Base-by-base conservation (phyloP, 2,113 vertebrate species). In the Colius striatus region DNA sequence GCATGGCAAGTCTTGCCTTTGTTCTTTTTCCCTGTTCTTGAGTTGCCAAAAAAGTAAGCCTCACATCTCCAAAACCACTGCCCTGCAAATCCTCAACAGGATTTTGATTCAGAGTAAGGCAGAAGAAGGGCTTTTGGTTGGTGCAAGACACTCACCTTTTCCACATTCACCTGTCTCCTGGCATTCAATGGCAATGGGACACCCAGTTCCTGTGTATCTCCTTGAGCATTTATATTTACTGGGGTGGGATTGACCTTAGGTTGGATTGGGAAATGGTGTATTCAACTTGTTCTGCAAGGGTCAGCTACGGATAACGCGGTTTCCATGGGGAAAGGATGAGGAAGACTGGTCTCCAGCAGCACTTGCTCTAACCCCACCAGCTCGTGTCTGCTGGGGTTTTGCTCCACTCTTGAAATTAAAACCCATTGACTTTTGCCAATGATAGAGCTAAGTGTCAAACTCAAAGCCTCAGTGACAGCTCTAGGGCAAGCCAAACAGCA, bases 1-100 rank as follows among this genome's bases (percentile, higher is more conserved):
- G 45, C 92, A 94, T 6, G 11, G 72, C 65, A 75, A 57, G 58
- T n/a, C 79, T 78, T 91, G 75, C 65, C 45, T 88, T 94, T 84
- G 72, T 75, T 93, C 67, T 57, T 94, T 89, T 53, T 75, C 45
- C 88, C 57, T 43, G 45, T 57, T 66, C 36, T 67, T 27, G 32
- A 83, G 66, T 36, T 57, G 68, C 53, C 62, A 41, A 57, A 68
- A 74, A 91, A 94, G 9, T 53, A 84, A 87, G 10, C 26, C 66
- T 88, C 84, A 72, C 29, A 51, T 53, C 65, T 84, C 73, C 48
- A 74, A 54, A 92, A 54, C 15, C 25, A 55, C 11, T 18, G 48
- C 57, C 84, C 48, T 38, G 68, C 65, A 92, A 95, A 50, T 38
- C n/a, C 62, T 48, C 54, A 43, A 32, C 58, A 66, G 27, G 50